A percentile compares a stretch with the other conserved stretches of the same genome.
Evolutionary conservation across 2,797 vertebrate genomes (phyloP).

Genomic region (Gobionotothen gibberifrons): DNA sequence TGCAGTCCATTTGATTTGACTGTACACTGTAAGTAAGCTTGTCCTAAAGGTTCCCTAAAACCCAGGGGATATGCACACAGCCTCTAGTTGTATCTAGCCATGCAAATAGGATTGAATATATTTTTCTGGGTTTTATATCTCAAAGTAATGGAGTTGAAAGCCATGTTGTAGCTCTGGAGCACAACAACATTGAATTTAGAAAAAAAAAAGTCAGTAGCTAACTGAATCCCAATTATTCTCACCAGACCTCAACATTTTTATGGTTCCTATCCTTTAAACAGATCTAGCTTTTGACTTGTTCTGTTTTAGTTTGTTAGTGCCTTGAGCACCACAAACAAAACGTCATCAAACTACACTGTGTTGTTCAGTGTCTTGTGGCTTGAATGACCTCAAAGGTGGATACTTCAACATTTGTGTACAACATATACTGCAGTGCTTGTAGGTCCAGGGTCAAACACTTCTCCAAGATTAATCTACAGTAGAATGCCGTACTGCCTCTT

Average conservation of each 20-base stretch:
- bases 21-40: too few relatives aligned
- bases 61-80: background rate
- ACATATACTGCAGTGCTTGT: background rate
- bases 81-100: background rate
- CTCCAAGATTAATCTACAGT: background rate
- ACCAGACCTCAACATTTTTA: background rate
- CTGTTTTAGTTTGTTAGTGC: background rate
- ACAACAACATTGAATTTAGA: background rate
- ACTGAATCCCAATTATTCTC: slow-evolving; percentile 2
- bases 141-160: background rate
- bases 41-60: background rate
- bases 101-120: background rate
- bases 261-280: background rate
- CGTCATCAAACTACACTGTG: background rate
- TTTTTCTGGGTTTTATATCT: background rate
- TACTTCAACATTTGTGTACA: background rate
- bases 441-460: background rate
- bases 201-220: background rate
- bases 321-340: background rate
- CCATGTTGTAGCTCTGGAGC: background rate
- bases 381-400: background rate
- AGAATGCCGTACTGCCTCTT: background rate
- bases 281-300: background rate
- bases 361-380: background rate
- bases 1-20: too few relatives aligned